Base-by-base conservation (phyloP, 2,797 vertebrate genomes). In the Falco naumanni region DNA sequence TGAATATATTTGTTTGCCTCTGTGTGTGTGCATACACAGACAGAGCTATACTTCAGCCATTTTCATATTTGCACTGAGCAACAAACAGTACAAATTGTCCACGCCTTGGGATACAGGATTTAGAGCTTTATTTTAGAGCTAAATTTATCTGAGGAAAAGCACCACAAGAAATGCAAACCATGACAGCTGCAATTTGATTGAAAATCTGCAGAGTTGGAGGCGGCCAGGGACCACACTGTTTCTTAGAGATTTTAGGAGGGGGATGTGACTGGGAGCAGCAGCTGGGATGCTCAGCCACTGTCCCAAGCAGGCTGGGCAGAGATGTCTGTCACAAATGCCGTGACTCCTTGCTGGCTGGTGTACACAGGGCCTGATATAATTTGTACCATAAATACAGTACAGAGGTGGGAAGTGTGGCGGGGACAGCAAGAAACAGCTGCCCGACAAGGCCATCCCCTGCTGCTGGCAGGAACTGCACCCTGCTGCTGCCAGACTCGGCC, bases 381-480 rank as follows among this genome's bases (percentile, higher is more conserved):
- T 87, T 92, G 91, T 72, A 91, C 91, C 85, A 34, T 13, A 57
- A 86, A 81, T 26, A 65, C 69, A 79, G 79, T 21, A 77, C 54
- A 13, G 47, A 84, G 90, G 51, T 16, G 34, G 82, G 66, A 17
- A 24, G 89, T 54, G 81, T 60, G 78, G 48, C 11, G 20, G 69
- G 51, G 59, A 79, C 3, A 47, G 41, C 33, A 9, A n/a, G 76
- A 60, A 47, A 4, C 0, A 2, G 11, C 66, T 96, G 76, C 87
- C 93, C 21, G 10, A 90, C 54, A 43, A 3, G 93, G 96, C 95
- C 97, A 96, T 79, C 96, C 87, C 74, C 95, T 76, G 97, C 94
- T 21, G 18, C 4, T 4, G 15, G 5, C 1, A 7, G 80, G 85
- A 96, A 97, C 75, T 94, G 87, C 90, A 95, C 0, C 1, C 10